Base-by-base conservation (phyloP, 2,797 vertebrate species). In the Urocyon cinereoargenteus region DNA sequence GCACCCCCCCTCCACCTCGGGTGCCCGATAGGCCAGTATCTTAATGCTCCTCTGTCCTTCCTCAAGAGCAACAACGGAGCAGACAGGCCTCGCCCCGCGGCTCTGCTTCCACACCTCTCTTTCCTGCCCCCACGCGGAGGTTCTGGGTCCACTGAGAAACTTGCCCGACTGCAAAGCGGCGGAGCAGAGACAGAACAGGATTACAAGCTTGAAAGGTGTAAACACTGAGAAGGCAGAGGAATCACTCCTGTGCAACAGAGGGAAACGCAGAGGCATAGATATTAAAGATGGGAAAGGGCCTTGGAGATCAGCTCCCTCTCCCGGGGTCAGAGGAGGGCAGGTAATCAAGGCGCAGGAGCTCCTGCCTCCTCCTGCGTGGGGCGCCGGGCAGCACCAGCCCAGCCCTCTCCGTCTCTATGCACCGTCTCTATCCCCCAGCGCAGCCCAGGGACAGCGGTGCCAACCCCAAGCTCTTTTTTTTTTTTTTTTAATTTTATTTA, bases 41-140 rank as follows among this genome's bases (percentile, higher is more conserved):
- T 28, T 19, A 34, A 64, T 22, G 8, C 14, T 12, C 0, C 0
- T 34, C 22, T 94, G 78, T n/a, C 36, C 7, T 22, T 24, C n/a
- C 34, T 16, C n/a, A 16, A 86, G 31, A 91, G 12, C 5, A 19
- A 11, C 0, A 19, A 13, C 0, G 5, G 22, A 92, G 6, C 59
- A 84, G 34, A 21, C 2, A 26, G 81, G 9, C 6, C 9, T 5
- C 15, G 1, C 21, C 19, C 21, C 49, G 36, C 61, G 21, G 12
- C 15, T 91, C 31, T 31, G 51, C 77, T 22, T 26, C n/a, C 13
- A 21, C 26, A 6, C 5, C 26, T 64, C 28, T 3, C 53, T 15
- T 51, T 85, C 40, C 51, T 62, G 3, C 21, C 15, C 24, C 4
- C 22, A 40, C 12, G 31, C 24, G 59, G 61, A 59, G 15, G 9